These are phyloP conservation scores for Sarcophaga subvicina DNA, from an alignment of 2,888 invertebrate genomes.

Conservation along the genomic window DNA sequence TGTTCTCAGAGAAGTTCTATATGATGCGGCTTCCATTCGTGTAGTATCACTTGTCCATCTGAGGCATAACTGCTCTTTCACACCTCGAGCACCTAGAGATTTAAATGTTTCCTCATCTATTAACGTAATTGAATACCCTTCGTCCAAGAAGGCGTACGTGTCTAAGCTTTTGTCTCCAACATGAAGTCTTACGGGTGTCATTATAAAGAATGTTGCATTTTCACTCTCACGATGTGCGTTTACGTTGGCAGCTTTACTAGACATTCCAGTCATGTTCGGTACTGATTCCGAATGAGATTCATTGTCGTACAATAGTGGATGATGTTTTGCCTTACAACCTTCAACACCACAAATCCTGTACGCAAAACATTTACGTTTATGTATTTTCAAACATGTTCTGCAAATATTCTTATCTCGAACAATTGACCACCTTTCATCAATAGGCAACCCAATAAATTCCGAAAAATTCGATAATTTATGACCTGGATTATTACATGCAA, in stretches of 20 bases:
- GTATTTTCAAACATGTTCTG: slow-evolving; percentile 34
- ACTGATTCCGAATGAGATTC: neutral
- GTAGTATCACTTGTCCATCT: slow-evolving; percentile 32
- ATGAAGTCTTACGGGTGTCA: slow-evolving; percentile 27
- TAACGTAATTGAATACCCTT: slow-evolving; percentile 30
- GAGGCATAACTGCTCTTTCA: too few relatives aligned
- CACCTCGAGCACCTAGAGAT: neutral
- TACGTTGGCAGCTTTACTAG: neutral
- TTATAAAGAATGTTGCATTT: slow-evolving; percentile 19
- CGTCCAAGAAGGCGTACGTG: slow-evolving; percentile 37
- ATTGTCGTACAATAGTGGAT: slow-evolving; percentile 32
- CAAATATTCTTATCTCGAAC: slow-evolving; percentile 3
- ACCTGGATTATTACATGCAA: slow-evolving; percentile 8
- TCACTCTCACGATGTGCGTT: slow-evolving; percentile 41
- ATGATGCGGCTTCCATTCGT: slow-evolving; percentile 26
- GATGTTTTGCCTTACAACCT: slow-evolving; percentile 43
- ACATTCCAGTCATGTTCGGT: neutral
- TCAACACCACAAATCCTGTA: slow-evolving; percentile 34
- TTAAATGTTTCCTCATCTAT: slow-evolving; percentile 18
- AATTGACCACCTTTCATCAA: neutral
- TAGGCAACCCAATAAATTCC: neutral
- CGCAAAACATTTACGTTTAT: slow-evolving; percentile 27
- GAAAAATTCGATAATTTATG: slow-evolving; percentile 12
- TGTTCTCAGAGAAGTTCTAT: slow-evolving; percentile 19
- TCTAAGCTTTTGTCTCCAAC: slow-evolving; percentile 3